phyloP scores from a whole-genome alignment of 1,140 invertebrate genomes.

The Sarcophaga bullata region DNA sequence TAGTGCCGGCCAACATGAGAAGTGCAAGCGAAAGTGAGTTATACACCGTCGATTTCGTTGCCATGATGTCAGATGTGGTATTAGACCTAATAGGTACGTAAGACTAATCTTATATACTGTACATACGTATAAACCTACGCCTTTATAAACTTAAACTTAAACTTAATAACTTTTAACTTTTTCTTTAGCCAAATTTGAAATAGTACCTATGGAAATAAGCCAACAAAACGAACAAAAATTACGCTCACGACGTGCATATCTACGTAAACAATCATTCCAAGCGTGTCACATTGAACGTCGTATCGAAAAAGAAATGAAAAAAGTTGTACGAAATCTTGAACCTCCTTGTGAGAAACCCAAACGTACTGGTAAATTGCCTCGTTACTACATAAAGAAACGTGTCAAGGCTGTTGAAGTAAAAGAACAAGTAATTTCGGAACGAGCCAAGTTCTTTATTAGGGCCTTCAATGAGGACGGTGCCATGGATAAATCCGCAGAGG shows the following conservation, averaged over 20 bases:
- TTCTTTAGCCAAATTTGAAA: constrained; percentile 52
- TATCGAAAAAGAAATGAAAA: constrained; percentile 60
- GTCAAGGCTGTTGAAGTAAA: constrained; percentile 27
- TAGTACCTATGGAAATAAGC: constrained; percentile 52
- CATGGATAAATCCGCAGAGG: background rate
- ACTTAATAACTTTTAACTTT: background rate
- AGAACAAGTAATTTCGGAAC: constrained; percentile 50
- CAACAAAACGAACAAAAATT: constrained; percentile 48
- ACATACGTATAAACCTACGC: too few species aligned
- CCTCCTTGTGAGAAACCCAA: constrained; percentile 56
- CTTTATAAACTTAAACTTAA: too few species aligned
- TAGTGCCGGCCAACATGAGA: constrained; percentile 53
- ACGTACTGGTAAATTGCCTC: constrained; percentile 51
- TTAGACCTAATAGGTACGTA: constrained; percentile 52
- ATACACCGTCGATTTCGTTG: constrained; percentile 56
- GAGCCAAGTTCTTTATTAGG: constrained; percentile 56
- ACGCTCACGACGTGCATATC: constrained; percentile 51
- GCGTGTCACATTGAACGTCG: constrained; percentile 58
- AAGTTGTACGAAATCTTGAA: constrained; percentile 57
- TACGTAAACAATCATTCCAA: constrained; percentile 53
- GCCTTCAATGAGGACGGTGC: constrained; percentile 57
- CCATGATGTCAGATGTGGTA: constrained; percentile 54
- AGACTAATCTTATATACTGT: background rate
- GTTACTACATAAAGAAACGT: constrained; percentile 51
- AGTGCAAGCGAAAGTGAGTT: constrained; percentile 54